A percentile compares a stretch with the other conserved stretches of the same genome.
Conservation (phyloP, 2,113 vertebrate genomes). For the Phodopus roborovskii region DNA sequence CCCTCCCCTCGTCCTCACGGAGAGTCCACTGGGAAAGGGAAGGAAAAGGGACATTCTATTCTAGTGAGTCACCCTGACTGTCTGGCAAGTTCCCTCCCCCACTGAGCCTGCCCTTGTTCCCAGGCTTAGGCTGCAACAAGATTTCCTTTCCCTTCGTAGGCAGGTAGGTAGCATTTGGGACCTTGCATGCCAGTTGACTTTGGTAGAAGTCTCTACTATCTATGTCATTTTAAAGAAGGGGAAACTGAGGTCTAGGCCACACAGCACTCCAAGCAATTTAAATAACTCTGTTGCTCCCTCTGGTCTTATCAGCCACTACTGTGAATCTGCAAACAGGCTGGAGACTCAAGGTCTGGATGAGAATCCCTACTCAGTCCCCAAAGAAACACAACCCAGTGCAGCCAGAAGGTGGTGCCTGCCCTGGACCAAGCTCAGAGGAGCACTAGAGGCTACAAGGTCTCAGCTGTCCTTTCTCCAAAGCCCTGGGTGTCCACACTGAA, state of each 20-base stretch:
- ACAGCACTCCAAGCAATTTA: not conserved
- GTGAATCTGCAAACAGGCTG: not conserved
- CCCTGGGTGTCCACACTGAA: not conserved
- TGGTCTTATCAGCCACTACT: not conserved
- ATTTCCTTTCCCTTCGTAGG: not conserved
- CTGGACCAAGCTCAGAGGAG: not conserved
- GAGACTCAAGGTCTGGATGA: not conserved
- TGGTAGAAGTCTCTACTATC: not conserved
- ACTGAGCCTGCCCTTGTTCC: not conserved
- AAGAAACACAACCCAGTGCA: not conserved
- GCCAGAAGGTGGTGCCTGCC: not conserved
- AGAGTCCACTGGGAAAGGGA: constrained; percentile 56
- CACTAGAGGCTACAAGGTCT: not conserved
- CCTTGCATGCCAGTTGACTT: not conserved
- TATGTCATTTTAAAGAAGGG: not conserved
- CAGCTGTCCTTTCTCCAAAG: not conserved
- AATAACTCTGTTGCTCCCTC: not conserved
- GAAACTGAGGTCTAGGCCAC: constrained; percentile 4
- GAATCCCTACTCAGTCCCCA: constrained; percentile 17
- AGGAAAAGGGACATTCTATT: constrained; percentile 72
- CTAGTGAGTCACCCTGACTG: constrained; percentile 70
- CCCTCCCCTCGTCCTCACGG: not conserved
- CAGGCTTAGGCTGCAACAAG: not conserved
- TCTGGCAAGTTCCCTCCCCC: not conserved
- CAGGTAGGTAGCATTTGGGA: not conserved